Evolutionary conservation across 2,113 vertebrate species (phyloP).

Genomic region (Pygoscelis antarcticus): DNA sequence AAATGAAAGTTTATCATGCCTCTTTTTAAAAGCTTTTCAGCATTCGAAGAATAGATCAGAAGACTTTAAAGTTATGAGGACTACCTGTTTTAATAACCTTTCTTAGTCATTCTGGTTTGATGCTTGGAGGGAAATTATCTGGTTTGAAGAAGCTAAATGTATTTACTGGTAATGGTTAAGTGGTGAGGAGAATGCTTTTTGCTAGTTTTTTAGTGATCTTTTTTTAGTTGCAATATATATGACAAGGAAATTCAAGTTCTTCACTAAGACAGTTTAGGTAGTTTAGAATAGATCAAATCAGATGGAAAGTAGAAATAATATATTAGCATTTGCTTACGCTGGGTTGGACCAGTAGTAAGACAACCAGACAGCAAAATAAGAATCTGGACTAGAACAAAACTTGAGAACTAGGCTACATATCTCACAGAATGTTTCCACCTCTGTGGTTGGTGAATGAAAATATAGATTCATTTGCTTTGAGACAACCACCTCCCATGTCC

Average conservation of each 20-base stretch:
- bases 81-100: background rate
- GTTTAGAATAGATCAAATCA: background rate
- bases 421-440: background rate
- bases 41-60: background rate
- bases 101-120: background rate
- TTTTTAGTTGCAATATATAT: background rate
- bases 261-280: background rate
- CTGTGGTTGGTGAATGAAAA: background rate
- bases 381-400: background rate
- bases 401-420: background rate
- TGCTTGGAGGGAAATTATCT: background rate
- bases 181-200: background rate
- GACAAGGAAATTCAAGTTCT: background rate
- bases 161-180: background rate
- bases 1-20: background rate
- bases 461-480: background rate
- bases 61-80: background rate
- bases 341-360: background rate
- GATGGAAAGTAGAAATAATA: background rate
- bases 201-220: background rate
- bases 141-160: background rate
- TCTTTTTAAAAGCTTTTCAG: background rate
- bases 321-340: background rate
- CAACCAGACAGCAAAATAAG: background rate
- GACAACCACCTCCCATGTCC: background rate